Evolutionary conservation across 2,113 vertebrate species (phyloP), one percentile per base, ranked within the genome.

Genomic region (Cyrtonyx montezumae): DNA sequence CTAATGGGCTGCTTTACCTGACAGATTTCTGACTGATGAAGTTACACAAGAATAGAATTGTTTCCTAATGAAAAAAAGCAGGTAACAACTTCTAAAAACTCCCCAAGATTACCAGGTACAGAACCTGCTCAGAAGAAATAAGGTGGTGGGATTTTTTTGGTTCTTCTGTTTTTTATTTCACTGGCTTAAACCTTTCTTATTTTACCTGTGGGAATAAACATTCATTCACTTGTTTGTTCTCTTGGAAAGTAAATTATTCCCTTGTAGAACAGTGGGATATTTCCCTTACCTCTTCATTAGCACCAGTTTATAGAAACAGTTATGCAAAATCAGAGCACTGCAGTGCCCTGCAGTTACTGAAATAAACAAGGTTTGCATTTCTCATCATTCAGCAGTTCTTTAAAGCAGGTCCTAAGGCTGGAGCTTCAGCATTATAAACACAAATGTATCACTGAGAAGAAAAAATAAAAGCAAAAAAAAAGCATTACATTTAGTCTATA

Each of bases 1-100:
- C 78, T 92, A 93, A 91, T 59, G 81, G 9, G 11, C 70, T 88
- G 78, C 79, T 78, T 84, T 86, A 92, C 81, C 86, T 59, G 68
- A 49, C 82, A 86, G 58, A 18, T 28, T 95, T 93, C 75, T 68
- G 46, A 16, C 56, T 90, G 80, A 76, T 68, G 19, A 88, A 91
- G 73, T 88, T 93, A 68, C 94, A 45, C 36, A 42, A 55, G 2
- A 70, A 70, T 51, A 32, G 32, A 70, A 74, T 66, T 70, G 45
- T 49, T 84, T 79, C 28, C 51, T 59, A 70, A 69, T 42, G 40
- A 79, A 85, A 20, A 20, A 66, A 74, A 82, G 56, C 45, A 82
- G 37, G 11, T 45, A 70, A 86, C 13, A 34, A 46, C 32, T 85
- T 70, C 37, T 62, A 82, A 70, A 91, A 79, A 25, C 21, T 61